Base-by-base conservation (phyloP, 2,113 vertebrate genomes). In the Lepus timidus region DNA sequence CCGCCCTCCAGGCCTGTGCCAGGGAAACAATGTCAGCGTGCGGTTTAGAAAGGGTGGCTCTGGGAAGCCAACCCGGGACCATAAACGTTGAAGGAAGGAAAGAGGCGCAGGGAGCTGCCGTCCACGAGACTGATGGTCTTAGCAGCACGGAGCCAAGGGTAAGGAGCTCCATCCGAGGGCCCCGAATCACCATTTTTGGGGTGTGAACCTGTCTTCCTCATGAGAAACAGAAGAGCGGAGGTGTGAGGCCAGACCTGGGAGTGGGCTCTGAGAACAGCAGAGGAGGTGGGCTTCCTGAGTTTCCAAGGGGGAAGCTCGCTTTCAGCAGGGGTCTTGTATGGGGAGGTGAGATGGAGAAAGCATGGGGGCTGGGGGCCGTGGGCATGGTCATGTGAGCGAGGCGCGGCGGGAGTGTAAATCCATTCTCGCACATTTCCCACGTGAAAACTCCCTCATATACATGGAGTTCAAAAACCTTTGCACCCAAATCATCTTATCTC, bases 21-120 rank as follows among this genome's bases (percentile, higher is more conserved):
- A 85, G 64, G n/a, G 64, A 94, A 44, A 76, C 95, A 92, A 95
- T 82, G 52, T 76, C 67, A 58, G 36, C 29, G 25, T 73, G 22
- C 19, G 27, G 11, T 93, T 90, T 92, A 39, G 55, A 86, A 91
- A 82, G 88, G 95, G 78, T 64, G 23, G 61, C 22, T 85, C 39
- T 90, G 81, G 70, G 76, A 71, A 91, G 85, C 62, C 27, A 13
- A 33, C 10, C 31, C n/a, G n/a, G 31, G 80, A n/a, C 22, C 73
- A 67, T 17, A 80, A 90, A 91, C 33, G 49, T 5, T n/a, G 49
- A 73, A 70, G 14, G 36, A 62, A 85, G 36, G 82, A 76, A 75
- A 23, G 52, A 49, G 27, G 70, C 82, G 36, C 67, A 51, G n/a
- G 4, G 4, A 33, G 12, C 33, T 12, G 36, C 23, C 49, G 1